phyloP scores from a whole-genome alignment of 2,888 invertebrate genomes.

The Smittia sp. region DNA sequence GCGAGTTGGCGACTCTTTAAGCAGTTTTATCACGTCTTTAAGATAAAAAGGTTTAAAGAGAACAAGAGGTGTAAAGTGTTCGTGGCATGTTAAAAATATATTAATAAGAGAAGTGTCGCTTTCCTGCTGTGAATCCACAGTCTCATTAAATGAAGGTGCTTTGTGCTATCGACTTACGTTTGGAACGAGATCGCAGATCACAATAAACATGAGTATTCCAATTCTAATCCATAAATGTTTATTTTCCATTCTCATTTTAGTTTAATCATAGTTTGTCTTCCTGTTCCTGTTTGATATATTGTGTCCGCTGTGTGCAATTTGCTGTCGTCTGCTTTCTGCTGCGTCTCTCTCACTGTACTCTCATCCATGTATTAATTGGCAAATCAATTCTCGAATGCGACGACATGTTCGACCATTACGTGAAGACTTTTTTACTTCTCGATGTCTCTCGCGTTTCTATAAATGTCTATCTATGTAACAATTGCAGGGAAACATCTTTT shows the following conservation, averaged over 20 bases:
- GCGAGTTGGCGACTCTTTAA: constrained; percentile 21
- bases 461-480: constrained; percentile 40
- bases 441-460: constrained; percentile 25
- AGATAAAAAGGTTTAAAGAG: constrained; percentile 34
- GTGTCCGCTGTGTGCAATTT: constrained; percentile 23
- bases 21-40: constrained; percentile 39
- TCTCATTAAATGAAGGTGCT: neutral
- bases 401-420: constrained; percentile 27
- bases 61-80: constrained; percentile 41
- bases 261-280: constrained; percentile 40
- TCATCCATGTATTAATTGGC: constrained; percentile 37
- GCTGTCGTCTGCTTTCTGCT: neutral
- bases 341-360: neutral
- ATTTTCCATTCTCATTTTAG: constrained; percentile 41
- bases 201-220: constrained; percentile 37
- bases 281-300: constrained; percentile 35
- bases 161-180: constrained; percentile 33
- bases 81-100: constrained; percentile 35
- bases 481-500: constrained; percentile 38
- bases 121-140: neutral
- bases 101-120: constrained; percentile 19
- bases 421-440: neutral
- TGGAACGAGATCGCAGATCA: constrained; percentile 35
- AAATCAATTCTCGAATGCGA: constrained; percentile 32
- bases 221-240: constrained; percentile 40